A percentile compares a stretch with the other conserved stretches of the same genome.
These are phyloP conservation scores for Beris chalybata DNA, from an alignment of 2,888 invertebrate genomes.

Conservation along the genomic window DNA sequence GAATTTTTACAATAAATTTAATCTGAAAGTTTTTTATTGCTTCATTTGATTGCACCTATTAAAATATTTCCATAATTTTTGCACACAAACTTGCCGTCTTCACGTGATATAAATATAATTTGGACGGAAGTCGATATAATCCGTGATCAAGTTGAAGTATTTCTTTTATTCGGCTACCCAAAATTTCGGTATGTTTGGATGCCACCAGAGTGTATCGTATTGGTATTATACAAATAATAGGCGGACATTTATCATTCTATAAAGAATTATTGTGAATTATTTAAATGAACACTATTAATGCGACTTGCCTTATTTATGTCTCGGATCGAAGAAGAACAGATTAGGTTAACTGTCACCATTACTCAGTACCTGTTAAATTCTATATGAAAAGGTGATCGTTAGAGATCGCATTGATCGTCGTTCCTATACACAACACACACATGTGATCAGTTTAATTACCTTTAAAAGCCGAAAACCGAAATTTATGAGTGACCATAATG, in stretches of 20 bases:
- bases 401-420: neutral
- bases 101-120: no score
- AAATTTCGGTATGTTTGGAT: neutral
- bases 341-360: slow-evolving; percentile 12
- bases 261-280: slow-evolving; percentile 13
- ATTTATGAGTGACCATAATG: slow-evolving; percentile 12
- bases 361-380: slow-evolving; percentile 6
- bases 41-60: no score
- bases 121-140: no score
- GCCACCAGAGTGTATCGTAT: slow-evolving; percentile 16
- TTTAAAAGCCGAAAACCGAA: slow-evolving; percentile 13
- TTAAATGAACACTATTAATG: neutral
- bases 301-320: slow-evolving; percentile 12
- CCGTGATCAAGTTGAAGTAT: no score
- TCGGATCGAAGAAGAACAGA: slow-evolving; percentile 6
- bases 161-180: no score
- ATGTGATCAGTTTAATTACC: slow-evolving; percentile 9
- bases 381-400: neutral
- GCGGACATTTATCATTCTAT: slow-evolving; percentile 10
- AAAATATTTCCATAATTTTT: no score
- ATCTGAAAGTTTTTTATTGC: no score
- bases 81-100: no score
- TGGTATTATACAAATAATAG: slow-evolving; percentile 16
- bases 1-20: no score
- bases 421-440: neutral